Percentiles rank a stretch among this genome's conserved stretches.
Evolutionary conservation across 2,113 vertebrate species (phyloP).

Genomic region (Bubalus kerabau): DNA sequence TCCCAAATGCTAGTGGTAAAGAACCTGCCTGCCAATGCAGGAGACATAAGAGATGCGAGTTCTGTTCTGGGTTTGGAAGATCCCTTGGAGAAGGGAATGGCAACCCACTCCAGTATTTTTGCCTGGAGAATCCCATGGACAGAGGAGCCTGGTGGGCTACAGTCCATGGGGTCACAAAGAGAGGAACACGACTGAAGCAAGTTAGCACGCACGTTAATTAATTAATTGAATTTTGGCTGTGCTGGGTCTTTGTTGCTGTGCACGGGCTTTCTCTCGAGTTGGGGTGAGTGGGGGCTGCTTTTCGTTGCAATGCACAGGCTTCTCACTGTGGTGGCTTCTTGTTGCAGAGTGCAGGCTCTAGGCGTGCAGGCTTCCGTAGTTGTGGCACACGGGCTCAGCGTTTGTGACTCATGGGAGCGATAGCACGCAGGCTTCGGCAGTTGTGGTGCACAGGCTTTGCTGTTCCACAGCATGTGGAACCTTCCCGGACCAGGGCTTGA

Average conservation of each 20-base stretch:
- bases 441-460: background rate
- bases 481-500: background rate
- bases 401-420: too few species aligned
- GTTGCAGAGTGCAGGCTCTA: background rate
- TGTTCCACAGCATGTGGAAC: background rate
- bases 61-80: background rate
- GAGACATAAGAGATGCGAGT: background rate
- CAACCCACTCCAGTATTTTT: background rate
- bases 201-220: background rate
- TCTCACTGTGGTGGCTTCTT: background rate
- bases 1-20: background rate
- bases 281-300: background rate
- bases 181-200: background rate
- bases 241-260: background rate
- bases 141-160: background rate
- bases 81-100: background rate
- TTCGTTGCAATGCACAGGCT: background rate
- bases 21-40: background rate
- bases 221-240: background rate
- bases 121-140: background rate
- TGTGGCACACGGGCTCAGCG: background rate
- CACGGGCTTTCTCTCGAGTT: background rate
- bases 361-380: background rate
- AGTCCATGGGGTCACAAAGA: background rate
- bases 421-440: too few species aligned